Evolutionary conservation across 2,113 vertebrate genomes (phyloP).

Genomic region (Lophochroa leadbeateri): DNA sequence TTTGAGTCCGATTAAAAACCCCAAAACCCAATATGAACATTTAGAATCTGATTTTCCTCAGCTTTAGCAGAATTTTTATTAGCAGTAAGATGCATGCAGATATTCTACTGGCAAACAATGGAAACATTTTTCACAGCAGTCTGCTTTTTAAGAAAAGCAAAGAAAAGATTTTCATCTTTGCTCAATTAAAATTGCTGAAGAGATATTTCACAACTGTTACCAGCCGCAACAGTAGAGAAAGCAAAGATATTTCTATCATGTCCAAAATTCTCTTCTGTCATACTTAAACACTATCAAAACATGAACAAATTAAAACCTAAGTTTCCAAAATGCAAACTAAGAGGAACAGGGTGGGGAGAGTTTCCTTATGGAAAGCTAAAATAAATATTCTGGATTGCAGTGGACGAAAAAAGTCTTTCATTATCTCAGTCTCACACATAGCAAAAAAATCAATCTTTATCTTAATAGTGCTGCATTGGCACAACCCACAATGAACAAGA

Average conservation of each 20-base stretch:
- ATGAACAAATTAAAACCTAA: not conserved
- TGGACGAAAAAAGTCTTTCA: not conserved
- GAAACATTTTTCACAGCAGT: not conserved
- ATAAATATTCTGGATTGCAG: not conserved
- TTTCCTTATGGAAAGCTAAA: not conserved
- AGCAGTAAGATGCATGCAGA: not conserved
- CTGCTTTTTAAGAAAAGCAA: not conserved
- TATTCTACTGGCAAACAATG: not conserved
- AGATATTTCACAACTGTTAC: not conserved
- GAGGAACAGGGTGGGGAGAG: not conserved
- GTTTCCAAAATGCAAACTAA: not conserved
- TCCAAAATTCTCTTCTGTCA: not conserved
- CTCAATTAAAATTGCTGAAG: not conserved
- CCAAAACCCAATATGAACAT: not conserved
- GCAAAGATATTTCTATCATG: not conserved
- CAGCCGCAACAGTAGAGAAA: not conserved
- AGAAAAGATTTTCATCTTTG: not conserved
- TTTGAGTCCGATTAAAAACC: not conserved
- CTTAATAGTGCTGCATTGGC: not conserved
- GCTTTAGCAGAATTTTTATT: not conserved
- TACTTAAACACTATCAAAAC: not conserved
- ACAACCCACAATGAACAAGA: not conserved
- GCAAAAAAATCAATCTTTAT: not conserved
- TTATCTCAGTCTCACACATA: not conserved
- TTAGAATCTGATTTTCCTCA: not conserved